Evolutionary conservation across 2,888 invertebrate genomes (phyloP), one percentile per base, ranked within the genome.

Genomic region (Melieria picta): DNA sequence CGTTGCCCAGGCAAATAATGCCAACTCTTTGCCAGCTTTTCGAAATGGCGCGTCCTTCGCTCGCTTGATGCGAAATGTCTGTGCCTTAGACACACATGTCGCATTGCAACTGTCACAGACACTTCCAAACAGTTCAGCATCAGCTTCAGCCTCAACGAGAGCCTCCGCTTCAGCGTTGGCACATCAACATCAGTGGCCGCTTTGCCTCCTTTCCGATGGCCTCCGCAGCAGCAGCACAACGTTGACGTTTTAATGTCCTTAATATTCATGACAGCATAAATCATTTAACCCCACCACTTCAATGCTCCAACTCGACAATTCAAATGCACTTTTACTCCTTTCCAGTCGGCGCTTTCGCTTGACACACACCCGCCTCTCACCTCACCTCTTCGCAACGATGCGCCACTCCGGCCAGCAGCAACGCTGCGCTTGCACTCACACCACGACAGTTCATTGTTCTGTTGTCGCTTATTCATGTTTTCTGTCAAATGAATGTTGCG

Each of bases 401-500:
- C 10, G 5, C 48, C 58, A 11, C 4, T 30, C n/a, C 50, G 43
- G 42, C 11, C 3, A 5, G 57, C 43, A 4, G 6, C 50, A 11
- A 9, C 42, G 6, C 60, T 69, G 63, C 47, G 65, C 57, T n/a
- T 52, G 4, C 56, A 16, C 57, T 42, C 55, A 55, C 48, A 62
- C 46, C 43, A 52, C 48, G 46, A 47, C 61, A 64, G 58, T 71
- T 69, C 52, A 60, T 74, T 75, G 75, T 79, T 76, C 72, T 75
- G 58, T 58, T 71, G 74, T 71, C 74, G 67, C 69, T 72, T 75
- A 68, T 74, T 72, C 72, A 71, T 75, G 71, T 69, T 69, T 58
- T 62, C 69, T 73, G 69, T 75, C 74, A 75, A 72, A 75, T 75
- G 71, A 75, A 75, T 72, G 72, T 70, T 72, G 55, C 58, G 30